Conservation (phyloP, 2,888 invertebrate genomes). For the Polydrusus tereticollis region DNA sequence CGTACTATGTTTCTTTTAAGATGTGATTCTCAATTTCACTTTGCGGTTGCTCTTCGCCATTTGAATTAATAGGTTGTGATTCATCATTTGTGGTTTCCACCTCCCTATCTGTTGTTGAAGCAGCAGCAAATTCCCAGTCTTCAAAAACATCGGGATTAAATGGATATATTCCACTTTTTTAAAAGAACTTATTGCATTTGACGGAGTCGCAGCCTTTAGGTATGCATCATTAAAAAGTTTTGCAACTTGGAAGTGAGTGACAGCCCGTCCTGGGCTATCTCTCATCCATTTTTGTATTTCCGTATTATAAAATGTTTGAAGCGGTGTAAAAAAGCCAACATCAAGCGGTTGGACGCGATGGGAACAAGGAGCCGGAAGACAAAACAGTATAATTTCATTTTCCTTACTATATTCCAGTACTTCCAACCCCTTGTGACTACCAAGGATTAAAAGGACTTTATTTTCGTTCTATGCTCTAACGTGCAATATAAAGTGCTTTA, state of each 20-base stretch:
- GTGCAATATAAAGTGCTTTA: constrained; percentile 55
- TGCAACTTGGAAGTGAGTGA: constrained; percentile 35
- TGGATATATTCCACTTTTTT: constrained; percentile 30
- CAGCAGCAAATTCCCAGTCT: constrained; percentile 19
- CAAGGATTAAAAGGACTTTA: constrained; percentile 56
- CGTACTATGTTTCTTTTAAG: neutral
- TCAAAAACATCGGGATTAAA: constrained; percentile 26
- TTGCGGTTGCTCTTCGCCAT: neutral
- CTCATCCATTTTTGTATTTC: constrained; percentile 32
- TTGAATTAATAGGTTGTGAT: too few relatives aligned
- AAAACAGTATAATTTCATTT: constrained; percentile 38
- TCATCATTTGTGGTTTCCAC: neutral
- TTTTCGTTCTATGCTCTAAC: constrained; percentile 54
- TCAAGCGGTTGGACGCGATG: neutral
- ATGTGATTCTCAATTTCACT: neutral
- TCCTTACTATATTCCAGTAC: constrained; percentile 42
- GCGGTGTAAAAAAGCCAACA: constrained; percentile 38
- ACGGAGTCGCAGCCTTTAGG: constrained; percentile 23
- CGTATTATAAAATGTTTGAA: constrained; percentile 26
- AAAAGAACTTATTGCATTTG: constrained; percentile 37
- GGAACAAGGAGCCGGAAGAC: constrained; percentile 8
- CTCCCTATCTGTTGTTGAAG: neutral
- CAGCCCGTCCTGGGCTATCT: constrained; percentile 29
- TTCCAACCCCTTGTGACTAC: constrained; percentile 51
- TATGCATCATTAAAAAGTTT: constrained; percentile 34